phyloP scores from a whole-genome alignment of 2,113 vertebrate genomes.

The Noctilio leporinus region DNA sequence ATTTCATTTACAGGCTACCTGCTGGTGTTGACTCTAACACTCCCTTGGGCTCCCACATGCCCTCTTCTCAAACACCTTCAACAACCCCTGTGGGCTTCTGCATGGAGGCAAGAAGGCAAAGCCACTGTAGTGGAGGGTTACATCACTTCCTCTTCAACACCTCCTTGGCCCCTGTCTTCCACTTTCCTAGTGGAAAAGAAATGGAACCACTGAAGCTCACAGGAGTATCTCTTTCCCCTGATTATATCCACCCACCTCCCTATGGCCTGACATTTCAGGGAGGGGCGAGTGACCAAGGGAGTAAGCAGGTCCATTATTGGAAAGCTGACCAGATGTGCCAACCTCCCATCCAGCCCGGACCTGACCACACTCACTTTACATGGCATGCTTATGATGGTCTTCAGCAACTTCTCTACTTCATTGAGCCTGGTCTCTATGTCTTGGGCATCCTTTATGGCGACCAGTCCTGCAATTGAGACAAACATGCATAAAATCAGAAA shows the following conservation, averaged over 20 bases:
- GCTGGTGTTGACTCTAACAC: rapidly evolving
- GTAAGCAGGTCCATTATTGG: rapidly evolving
- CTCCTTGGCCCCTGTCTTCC: neutral
- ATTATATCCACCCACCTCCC: rapidly evolving
- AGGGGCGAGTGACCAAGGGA: neutral
- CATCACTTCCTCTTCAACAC: rapidly evolving
- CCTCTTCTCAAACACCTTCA: neutral
- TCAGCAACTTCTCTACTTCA: slow-evolving; percentile 93
- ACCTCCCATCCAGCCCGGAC: rapidly evolving
- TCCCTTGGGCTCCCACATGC: neutral
- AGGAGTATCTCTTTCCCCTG: neutral
- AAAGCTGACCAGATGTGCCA: neutral
- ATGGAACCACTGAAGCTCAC: rapidly evolving
- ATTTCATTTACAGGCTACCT: rapidly evolving
- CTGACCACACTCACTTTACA: slow-evolving; percentile 85
- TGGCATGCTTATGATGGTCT: slow-evolving; percentile 92
- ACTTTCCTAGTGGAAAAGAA: neutral
- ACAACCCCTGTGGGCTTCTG: neutral
- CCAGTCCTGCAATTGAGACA: slow-evolving; percentile 82
- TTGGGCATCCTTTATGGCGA: slow-evolving; percentile 93
- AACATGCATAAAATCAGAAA: neutral
- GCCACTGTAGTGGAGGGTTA: neutral
- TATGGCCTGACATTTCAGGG: rapidly evolving
- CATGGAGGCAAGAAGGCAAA: neutral
- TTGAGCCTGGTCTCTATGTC: slow-evolving; percentile 95